Evolutionary conservation across 2,888 invertebrate species (phyloP).

Genomic region (Athalia rosae): DNA sequence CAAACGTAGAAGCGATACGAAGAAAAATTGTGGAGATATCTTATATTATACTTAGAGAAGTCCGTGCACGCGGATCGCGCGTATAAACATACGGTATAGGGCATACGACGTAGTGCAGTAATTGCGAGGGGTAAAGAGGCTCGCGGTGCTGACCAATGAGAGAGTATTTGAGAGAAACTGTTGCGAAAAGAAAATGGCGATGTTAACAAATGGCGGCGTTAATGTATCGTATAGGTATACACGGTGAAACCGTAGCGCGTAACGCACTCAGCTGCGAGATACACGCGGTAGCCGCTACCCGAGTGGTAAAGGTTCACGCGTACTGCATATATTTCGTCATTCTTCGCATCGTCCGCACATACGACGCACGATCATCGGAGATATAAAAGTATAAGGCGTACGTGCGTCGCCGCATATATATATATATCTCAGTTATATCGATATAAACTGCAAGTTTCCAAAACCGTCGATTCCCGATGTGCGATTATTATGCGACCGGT

Average conservation of each 20-base stretch:
- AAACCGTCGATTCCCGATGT: constrained; percentile 64
- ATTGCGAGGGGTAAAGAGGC: background rate
- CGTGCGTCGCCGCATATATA: background rate
- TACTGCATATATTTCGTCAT: constrained; percentile 27
- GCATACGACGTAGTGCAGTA: background rate
- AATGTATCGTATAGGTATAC: constrained; percentile 24
- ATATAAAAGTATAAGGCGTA: background rate
- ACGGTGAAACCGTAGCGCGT: constrained; percentile 1
- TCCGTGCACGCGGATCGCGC: too few species aligned
- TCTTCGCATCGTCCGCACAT: background rate
- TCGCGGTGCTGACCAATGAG: background rate
- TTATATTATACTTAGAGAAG: too few species aligned
- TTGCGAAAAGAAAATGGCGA: constrained; percentile 45
- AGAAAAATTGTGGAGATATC: background rate
- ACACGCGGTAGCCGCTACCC: background rate
- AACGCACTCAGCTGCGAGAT: background rate
- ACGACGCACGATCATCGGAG: background rate
- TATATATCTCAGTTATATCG: constrained; percentile 10
- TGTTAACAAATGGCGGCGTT: constrained; percentile 43
- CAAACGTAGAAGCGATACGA: too few species aligned
- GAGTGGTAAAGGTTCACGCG: constrained; percentile 3
- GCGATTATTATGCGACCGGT: constrained; percentile 66
- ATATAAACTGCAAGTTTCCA: constrained; percentile 65
- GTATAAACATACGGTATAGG: too few species aligned
- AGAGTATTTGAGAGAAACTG: constrained; percentile 8